Evolutionary conservation across 2,888 invertebrate genomes (phyloP).

Genomic region (Prosopocoilus inquinatus): DNA sequence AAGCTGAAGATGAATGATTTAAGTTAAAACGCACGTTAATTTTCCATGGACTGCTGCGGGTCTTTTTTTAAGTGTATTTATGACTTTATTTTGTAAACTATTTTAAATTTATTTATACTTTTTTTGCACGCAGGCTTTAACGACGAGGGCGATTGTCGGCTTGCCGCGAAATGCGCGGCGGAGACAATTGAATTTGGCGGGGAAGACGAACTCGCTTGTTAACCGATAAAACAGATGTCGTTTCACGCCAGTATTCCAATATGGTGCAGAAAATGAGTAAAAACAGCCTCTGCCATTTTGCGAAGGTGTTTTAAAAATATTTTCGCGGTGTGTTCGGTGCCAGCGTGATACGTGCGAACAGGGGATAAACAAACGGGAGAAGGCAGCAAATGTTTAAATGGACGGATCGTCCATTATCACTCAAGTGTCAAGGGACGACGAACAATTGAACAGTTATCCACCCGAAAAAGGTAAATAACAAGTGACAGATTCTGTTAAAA

Average conservation of each 20-base stretch:
- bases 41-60: too few species aligned
- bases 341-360: conserved; percentile 23
- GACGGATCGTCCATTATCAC: conserved; percentile 99
- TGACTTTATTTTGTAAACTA: too few species aligned
- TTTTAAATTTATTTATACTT: too few species aligned
- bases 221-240: conserved; percentile 28
- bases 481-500: conserved; percentile 36
- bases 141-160: too few species aligned
- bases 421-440: conserved; percentile 97
- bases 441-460: conserved; percentile 88
- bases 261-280: conserved; percentile 36
- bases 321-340: conserved; percentile 32
- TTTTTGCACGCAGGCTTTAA: too few species aligned
- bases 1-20: too few species aligned
- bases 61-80: too few species aligned
- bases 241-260: conserved; percentile 22
- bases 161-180: too few species aligned
- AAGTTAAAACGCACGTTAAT: too few species aligned
- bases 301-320: conserved; percentile 41
- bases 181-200: conserved; percentile 25
- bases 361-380: conserved; percentile 33
- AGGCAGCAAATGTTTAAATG: conserved; percentile 75
- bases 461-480: conserved; percentile 83
- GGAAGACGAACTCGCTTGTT: background rate
- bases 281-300: conserved; percentile 47